These are phyloP conservation scores for Noctuana brunneofusca DNA, from an alignment of 2,888 invertebrate genomes.

Conservation along the genomic window DNA sequence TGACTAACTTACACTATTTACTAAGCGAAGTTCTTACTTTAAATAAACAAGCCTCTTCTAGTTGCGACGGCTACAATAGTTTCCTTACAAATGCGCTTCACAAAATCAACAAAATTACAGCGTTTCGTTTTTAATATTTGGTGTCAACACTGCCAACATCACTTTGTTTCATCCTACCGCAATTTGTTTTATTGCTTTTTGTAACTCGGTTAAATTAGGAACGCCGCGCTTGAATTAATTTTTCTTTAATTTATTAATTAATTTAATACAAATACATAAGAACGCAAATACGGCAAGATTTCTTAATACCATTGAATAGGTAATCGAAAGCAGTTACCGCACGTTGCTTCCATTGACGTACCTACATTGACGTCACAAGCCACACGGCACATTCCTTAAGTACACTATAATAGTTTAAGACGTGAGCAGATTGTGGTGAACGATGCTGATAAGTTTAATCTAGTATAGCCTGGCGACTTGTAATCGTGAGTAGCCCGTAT, in stretches of 20 bases:
- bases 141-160: conserved; percentile 29
- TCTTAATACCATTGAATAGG: neutral
- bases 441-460: conserved; percentile 40
- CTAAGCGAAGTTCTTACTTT: conserved; percentile 55
- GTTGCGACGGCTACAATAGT: conserved; percentile 45
- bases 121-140: conserved; percentile 13
- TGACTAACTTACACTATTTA: conserved; percentile 63
- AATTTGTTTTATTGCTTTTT: neutral
- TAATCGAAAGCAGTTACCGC: neutral
- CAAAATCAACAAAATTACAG: conserved; percentile 36
- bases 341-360: neutral
- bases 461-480: neutral
- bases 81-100: conserved; percentile 40
- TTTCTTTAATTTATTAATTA: too few relatives aligned
- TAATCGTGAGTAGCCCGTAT: neutral
- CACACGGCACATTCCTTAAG: conserved; percentile 9
- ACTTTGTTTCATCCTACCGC: conserved; percentile 20
- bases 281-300: too few relatives aligned
- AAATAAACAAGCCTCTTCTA: conserved; percentile 60
- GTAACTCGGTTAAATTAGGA: too few relatives aligned
- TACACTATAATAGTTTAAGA: conserved; percentile 41
- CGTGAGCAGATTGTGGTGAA: conserved; percentile 51
- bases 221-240: too few relatives aligned
- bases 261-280: too few relatives aligned
- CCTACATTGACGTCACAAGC: conserved; percentile 8